Base-by-base conservation (phyloP, 2,797 vertebrate genomes). In the Smutsia gigantea region DNA sequence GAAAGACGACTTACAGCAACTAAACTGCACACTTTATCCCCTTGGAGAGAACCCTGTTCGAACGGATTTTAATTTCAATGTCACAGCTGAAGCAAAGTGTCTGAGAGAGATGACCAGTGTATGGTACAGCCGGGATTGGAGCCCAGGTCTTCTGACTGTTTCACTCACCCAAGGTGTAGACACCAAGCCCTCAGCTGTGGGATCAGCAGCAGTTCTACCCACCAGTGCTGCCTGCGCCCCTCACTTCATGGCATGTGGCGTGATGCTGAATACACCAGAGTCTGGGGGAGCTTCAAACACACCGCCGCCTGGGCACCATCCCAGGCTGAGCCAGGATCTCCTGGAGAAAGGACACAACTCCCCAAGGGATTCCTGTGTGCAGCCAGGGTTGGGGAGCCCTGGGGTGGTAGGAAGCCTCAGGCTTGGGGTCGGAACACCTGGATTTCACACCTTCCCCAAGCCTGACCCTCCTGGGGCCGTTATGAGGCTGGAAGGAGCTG, bases 291-390 rank as follows among this genome's bases (percentile, higher is more conserved):
- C 27, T 72, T 89, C 49, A 25, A n/a, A 34, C n/a, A 37, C 29
- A 11, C 0, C 0, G 8, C 27, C 34, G 66, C 19, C 46, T 18
- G 10, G 23, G 31, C 7, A 0, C 27, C 77, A 63, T 8, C 55
- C 55, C 21, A 18, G 21, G n/a, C 46, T 46, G 59, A 87, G 31
- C 61, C 61, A 34, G 39, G 29, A 17, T 94, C 55, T 81, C 39
- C 23, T 13, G 1, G 46, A 27, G 49, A 49, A 21, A 82, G 29
- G 61, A 17, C 14, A 15, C 17, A 57, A 29, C 7, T 74, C 53
- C 15, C 39, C 53, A 34, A 27, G 19, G 42, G n/a, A 53, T 34
- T 82, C n/a, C 18, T 25, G 34, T 0, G 0, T 6, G 23, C 46
- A 49, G 23, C 25, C 21, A 18, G 19, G 14, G n/a, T 31, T 46